These are phyloP conservation scores for Tenthredo livida DNA, from an alignment of 2,888 invertebrate genomes.

Conservation along the genomic window DNA sequence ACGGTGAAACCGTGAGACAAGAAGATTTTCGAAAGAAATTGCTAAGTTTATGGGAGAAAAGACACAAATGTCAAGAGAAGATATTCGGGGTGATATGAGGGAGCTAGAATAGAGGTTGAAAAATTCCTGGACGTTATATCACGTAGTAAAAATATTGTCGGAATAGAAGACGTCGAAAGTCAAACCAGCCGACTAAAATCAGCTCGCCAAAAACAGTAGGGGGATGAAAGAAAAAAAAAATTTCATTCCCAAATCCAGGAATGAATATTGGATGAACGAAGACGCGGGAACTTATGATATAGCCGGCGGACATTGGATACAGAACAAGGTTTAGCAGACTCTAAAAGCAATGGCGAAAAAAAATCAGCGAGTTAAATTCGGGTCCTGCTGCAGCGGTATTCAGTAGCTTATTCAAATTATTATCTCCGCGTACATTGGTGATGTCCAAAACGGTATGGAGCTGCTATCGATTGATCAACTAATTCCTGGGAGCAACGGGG, in stretches of 20 bases:
- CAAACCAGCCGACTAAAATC: background rate
- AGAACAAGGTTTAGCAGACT: background rate
- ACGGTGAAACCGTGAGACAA: background rate
- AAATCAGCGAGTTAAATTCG: background rate
- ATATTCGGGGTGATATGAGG: background rate
- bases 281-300: background rate
- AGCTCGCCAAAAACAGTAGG: background rate
- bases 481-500: conserved; percentile 60
- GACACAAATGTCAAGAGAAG: background rate
- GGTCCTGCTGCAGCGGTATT: background rate
- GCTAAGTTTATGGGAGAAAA: background rate
- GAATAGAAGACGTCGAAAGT: background rate
- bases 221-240: background rate
- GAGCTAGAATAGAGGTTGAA: background rate
- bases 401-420: conserved; percentile 5
- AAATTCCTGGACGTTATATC: conserved; percentile 6
- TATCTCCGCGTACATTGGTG: background rate
- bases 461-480: conserved; percentile 27
- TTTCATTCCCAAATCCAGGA: background rate
- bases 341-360: background rate
- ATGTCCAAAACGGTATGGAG: background rate
- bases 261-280: conserved; percentile 14
- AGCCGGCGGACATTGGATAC: background rate
- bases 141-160: background rate
- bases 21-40: background rate